Percentiles rank a stretch among this genome's conserved stretches.
phyloP scores from a whole-genome alignment of 92 coral and sea anemone genomes.

The Scolanthus callimorphus region DNA sequence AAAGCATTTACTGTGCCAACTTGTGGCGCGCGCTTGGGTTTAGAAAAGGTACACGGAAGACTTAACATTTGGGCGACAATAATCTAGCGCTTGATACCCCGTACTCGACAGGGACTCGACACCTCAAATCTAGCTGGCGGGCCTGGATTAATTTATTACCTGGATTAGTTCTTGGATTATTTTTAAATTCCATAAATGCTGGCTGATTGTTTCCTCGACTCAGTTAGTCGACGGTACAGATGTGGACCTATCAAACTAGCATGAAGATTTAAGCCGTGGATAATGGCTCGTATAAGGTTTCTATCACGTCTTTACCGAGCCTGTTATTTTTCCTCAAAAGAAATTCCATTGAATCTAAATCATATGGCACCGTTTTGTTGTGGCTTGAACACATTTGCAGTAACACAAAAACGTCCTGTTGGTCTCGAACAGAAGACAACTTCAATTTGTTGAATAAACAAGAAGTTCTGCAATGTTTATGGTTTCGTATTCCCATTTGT shows the following conservation, averaged over 20 bases:
- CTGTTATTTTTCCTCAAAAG: neutral
- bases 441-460: neutral
- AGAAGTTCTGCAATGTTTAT: neutral
- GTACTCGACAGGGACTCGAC: too few species aligned
- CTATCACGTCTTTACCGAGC: neutral
- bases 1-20: neutral
- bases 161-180: neutral
- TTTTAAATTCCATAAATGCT: neutral
- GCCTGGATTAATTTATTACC: slow-evolving; percentile 1
- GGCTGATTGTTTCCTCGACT: neutral
- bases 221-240: neutral
- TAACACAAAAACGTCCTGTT: neutral
- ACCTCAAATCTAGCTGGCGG: neutral
- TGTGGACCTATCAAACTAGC: neutral
- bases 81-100: neutral
- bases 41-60: neutral
- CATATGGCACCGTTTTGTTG: too few species aligned
- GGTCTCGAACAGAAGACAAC: neutral
- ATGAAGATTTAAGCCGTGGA: neutral
- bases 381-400: too few species aligned
- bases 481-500: neutral
- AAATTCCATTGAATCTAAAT: neutral
- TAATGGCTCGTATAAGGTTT: neutral
- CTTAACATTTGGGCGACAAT: neutral
- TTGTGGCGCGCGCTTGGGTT: too few species aligned